A percentile compares a stretch with the other conserved stretches of the same genome.
These are phyloP conservation scores for Acleris emargana DNA, from an alignment of 2,888 invertebrate species.

Conservation along the genomic window DNA sequence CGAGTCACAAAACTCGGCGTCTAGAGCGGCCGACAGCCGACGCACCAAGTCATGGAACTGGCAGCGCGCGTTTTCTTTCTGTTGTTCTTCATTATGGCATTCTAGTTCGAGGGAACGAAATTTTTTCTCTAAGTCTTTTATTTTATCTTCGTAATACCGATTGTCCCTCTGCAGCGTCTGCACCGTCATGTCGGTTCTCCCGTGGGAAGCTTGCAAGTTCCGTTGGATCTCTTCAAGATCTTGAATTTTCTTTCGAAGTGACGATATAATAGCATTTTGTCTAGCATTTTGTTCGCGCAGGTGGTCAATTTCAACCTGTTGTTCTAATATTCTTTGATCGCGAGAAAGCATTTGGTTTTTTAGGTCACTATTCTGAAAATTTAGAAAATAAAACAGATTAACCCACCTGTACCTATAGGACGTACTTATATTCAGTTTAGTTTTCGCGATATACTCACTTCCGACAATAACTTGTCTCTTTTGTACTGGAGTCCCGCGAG, in stretches of 20 bases:
- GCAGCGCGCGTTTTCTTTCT: constrained; percentile 88
- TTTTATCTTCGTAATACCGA: constrained; percentile 88
- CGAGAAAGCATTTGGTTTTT: constrained; percentile 88
- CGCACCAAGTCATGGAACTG: constrained; percentile 89
- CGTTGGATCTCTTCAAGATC: constrained; percentile 91
- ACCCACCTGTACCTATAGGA: background rate
- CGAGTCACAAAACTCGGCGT: constrained; percentile 87
- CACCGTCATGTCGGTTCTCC: constrained; percentile 87
- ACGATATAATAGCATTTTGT: constrained; percentile 91
- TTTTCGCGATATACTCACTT: constrained; percentile 77
- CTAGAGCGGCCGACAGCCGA: constrained; percentile 88
- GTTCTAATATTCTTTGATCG: constrained; percentile 88
- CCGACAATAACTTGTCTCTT: constrained; percentile 89
- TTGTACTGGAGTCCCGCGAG: constrained; percentile 93
- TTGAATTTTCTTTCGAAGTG: constrained; percentile 90
- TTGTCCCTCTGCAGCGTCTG: constrained; percentile 90
- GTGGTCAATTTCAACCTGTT: constrained; percentile 91
- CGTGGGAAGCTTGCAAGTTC: constrained; percentile 84
- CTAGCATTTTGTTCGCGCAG: constrained; percentile 91
- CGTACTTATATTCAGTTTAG: background rate
- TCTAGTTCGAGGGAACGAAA: constrained; percentile 88
- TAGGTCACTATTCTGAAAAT: constrained; percentile 86
- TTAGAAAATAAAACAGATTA: background rate
- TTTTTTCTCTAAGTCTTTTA: constrained; percentile 90
- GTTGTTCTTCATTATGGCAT: constrained; percentile 88